Conservation (phyloP, 2,113 vertebrate genomes). For the Leuciscus idus region DNA sequence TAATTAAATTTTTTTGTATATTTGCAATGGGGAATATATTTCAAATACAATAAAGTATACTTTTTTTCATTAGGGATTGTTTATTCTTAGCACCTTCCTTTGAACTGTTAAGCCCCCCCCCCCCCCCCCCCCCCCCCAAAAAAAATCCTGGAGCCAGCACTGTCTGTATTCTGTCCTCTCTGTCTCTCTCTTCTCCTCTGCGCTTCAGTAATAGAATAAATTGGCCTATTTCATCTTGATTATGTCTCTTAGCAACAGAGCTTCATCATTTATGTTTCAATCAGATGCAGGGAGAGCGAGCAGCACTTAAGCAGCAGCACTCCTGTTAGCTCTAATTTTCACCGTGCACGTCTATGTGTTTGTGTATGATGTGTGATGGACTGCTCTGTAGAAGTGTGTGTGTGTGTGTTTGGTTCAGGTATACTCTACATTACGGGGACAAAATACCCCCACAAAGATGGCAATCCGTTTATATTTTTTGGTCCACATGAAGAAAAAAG, state of each 20-base stretch:
- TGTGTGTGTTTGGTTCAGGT: neutral
- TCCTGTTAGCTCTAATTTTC: neutral
- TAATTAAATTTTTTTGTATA: too few species aligned
- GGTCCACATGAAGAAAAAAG: too few species aligned
- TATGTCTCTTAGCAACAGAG: conserved; percentile 55
- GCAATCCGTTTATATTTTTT: too few species aligned
- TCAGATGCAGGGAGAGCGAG: neutral
- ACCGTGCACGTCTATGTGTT: neutral
- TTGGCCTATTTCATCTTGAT: conserved; percentile 20
- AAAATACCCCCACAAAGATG: too few species aligned
- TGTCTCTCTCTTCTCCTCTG: neutral
- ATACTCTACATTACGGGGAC: too few species aligned
- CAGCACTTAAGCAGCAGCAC: neutral
- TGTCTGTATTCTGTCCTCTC: neutral
- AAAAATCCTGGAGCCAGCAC: too few species aligned
- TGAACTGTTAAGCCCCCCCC: too few species aligned
- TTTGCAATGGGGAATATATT: too few species aligned
- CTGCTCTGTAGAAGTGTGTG: neutral
- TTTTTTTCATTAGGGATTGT: too few species aligned
- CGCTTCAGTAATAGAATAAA: conserved; percentile 16
- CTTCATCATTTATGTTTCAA: conserved; percentile 2
- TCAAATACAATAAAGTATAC: too few species aligned
- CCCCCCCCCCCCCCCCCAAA: too few species aligned
- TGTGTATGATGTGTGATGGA: neutral
- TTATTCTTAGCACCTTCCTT: too few species aligned